These are phyloP conservation scores for Himalopsyche kuldschensis DNA, from an alignment of 2,888 invertebrate species.

Conservation along the genomic window DNA sequence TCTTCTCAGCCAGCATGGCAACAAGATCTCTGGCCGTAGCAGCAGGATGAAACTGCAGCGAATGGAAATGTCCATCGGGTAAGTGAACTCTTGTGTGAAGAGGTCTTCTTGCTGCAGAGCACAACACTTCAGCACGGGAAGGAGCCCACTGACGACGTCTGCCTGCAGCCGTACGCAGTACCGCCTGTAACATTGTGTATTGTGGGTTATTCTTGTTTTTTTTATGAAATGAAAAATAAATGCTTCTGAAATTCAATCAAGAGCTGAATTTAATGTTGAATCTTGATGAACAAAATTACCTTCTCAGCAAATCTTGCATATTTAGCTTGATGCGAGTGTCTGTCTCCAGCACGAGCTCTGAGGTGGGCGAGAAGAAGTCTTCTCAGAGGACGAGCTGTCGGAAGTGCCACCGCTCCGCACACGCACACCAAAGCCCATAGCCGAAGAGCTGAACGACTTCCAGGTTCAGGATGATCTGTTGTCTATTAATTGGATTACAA, in stretches of 20 bases:
- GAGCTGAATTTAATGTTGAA: conserved; percentile 61
- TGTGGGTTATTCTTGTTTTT: too few species aligned
- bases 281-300: conserved; percentile 70
- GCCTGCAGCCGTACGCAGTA: conserved; percentile 55
- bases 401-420: conserved; percentile 70
- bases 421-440: conserved; percentile 86
- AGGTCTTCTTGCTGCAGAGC: conserved; percentile 87
- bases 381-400: conserved; percentile 82
- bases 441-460: conserved; percentile 81
- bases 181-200: conserved; percentile 51
- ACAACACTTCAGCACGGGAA: conserved; percentile 88
- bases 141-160: conserved; percentile 87
- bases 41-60: conserved; percentile 92
- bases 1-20: conserved; percentile 84
- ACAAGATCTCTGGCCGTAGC: conserved; percentile 89
- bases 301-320: conserved; percentile 92
- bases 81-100: conserved; percentile 90
- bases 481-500: conserved; percentile 57
- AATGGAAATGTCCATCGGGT: conserved; percentile 93
- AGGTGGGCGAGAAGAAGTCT: conserved; percentile 88
- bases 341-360: conserved; percentile 84
- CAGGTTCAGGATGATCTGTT: conserved; percentile 88
- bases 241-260: too few species aligned
- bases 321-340: conserved; percentile 73
- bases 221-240: too few species aligned